These are phyloP conservation scores for Stichopus horrens DNA, from an alignment of 53 echinoderm and acorn worm genomes.

Conservation along the genomic window DNA sequence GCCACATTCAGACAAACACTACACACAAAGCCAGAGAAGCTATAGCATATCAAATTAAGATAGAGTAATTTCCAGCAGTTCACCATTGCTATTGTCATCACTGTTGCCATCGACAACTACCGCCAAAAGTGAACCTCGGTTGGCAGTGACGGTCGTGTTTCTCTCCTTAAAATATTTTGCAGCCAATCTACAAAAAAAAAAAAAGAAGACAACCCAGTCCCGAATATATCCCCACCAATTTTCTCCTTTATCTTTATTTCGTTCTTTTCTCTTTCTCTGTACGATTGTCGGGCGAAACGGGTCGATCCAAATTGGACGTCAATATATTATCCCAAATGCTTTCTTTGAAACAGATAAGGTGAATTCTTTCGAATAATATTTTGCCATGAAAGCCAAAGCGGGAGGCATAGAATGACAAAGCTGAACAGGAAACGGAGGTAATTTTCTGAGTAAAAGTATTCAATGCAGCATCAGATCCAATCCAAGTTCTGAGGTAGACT, in stretches of 20 bases:
- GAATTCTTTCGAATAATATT: neutral
- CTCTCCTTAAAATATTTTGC: no score
- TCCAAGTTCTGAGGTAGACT: no score
- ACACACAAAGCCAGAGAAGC: constrained; percentile 10
- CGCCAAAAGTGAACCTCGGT: neutral
- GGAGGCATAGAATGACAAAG: neutral
- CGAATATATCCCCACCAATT: no score
- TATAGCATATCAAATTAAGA: constrained; percentile 30
- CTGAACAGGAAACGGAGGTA: neutral
- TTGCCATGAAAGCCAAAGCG: neutral
- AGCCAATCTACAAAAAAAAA: no score
- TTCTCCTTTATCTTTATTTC: no score
- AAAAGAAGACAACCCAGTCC: no score
- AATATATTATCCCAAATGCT: neutral
- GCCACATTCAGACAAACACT: neutral
- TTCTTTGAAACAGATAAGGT: neutral
- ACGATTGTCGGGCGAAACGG: neutral
- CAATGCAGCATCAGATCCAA: no score
- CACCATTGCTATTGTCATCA: neutral
- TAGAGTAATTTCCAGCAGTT: neutral
- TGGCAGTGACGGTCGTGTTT: neutral
- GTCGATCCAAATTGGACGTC: neutral
- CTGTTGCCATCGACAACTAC: neutral
- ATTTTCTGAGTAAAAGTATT: no score
- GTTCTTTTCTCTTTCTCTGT: neutral